phyloP scores from a whole-genome alignment of 2,113 vertebrate genomes.

The Seriola quinqueradiata region DNA sequence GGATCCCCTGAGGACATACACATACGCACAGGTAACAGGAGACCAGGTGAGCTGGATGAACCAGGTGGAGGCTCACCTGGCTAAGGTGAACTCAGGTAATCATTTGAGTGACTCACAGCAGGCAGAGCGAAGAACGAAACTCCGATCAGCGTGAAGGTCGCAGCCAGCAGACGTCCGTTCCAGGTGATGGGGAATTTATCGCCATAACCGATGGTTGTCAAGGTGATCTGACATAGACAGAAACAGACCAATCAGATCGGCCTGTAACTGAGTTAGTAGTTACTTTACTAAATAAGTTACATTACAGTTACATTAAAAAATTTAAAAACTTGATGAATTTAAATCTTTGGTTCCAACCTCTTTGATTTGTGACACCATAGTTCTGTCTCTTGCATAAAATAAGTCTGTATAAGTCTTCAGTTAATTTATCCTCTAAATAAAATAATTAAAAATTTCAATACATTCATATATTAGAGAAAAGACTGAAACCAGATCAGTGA shows the following conservation, averaged over 20 bases:
- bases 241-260: slow-evolving; percentile 23
- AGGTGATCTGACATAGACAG: slow-evolving; percentile 88
- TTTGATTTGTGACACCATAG: no score
- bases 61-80: background rate
- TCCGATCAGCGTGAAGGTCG: slow-evolving; percentile 94
- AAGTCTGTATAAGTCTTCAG: background rate
- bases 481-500: background rate
- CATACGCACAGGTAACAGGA: background rate
- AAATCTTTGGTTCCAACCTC: no score
- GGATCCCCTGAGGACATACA: slow-evolving; percentile 88
- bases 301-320: no score
- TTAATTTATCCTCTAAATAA: background rate
- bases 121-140: slow-evolving; percentile 98
- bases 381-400: background rate
- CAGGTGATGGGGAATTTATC: slow-evolving; percentile 98
- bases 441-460: background rate
- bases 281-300: no score
- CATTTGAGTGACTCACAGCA: slow-evolving; percentile 85
- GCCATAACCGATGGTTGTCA: slow-evolving; percentile 97
- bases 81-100: background rate
- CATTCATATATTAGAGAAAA: background rate
- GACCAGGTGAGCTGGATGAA: slow-evolving; percentile 10
- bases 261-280: no score
- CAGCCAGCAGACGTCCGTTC: slow-evolving; percentile 95
- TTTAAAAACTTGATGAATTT: no score